Percentiles rank a stretch among this genome's conserved stretches.
phyloP scores from a whole-genome alignment of 2,797 vertebrate species.

The Anguilla obscura region DNA sequence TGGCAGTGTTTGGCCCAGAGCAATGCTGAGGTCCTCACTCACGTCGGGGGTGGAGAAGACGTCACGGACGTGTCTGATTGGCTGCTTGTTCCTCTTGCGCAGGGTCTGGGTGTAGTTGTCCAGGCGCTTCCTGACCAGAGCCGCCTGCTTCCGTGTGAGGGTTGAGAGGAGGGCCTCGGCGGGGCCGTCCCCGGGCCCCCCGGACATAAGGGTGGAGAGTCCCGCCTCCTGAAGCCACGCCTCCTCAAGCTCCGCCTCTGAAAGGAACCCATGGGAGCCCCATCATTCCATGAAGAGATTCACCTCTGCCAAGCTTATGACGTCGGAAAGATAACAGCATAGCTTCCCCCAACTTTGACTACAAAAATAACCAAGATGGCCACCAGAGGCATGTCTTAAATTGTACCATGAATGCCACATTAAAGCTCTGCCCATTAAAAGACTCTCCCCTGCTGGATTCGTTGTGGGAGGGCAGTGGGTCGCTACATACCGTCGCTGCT shows the following conservation, averaged over 20 bases:
- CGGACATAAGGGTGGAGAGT: conserved; percentile 81
- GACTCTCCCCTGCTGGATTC: neutral
- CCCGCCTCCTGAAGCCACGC: conserved; percentile 91
- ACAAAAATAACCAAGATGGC: neutral
- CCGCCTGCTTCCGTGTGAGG: conserved; percentile 84
- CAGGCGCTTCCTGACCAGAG: conserved; percentile 85
- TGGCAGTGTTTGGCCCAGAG: neutral
- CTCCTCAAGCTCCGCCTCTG: conserved; percentile 91
- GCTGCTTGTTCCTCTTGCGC: conserved; percentile 82
- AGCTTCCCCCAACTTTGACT: neutral
- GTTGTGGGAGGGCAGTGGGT: neutral
- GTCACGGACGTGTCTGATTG: conserved; percentile 83
- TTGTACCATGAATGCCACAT: neutral
- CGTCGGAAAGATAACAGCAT: neutral
- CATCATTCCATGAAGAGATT: neutral
- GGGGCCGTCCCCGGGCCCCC: conserved; percentile 62
- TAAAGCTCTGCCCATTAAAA: neutral
- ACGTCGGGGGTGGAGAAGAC: conserved; percentile 77
- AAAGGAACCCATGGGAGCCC: conserved; percentile 30
- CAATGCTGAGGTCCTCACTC: conserved; percentile 51
- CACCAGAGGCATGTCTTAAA: neutral
- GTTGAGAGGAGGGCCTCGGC: conserved; percentile 88
- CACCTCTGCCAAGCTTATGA: neutral
- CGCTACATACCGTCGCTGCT: conserved; percentile 81
- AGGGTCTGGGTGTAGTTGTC: conserved; percentile 90